Evolutionary conservation across 2,888 invertebrate species (phyloP), one percentile per base, ranked within the genome.

Genomic region (Arrhopalites spinosus): DNA sequence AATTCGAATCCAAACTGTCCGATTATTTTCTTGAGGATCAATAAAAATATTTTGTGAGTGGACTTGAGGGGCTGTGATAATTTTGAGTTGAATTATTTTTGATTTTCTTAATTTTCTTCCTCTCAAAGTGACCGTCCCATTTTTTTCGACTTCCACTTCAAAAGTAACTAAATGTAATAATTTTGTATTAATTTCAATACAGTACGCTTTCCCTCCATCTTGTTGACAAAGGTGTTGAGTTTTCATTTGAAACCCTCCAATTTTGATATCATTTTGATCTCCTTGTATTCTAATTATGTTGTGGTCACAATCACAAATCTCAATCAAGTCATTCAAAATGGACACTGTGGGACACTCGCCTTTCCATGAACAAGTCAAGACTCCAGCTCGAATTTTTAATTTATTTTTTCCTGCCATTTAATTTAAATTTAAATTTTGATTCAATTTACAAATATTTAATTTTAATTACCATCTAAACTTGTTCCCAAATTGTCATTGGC

Each of bases 1-100:
- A 36, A 74, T 74, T 20, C 67, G 64, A 2, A 74, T 74, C 74
- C 74, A 74, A 13, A 74, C 66, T 8, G 30, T 67, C 29, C 74
- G 67, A 74, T 74, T 74, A 36, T 74, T 50, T 13, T 74, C 74
- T 23, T 56, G 1, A 23, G 74, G 67, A 11, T 74, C 74, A 29
- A 74, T 66, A 15, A 13, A 15, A 36, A 74, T 43, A 59, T 74
- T 20, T 2, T 53, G n/a, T 0, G 74, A 66, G 7, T 17, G 17
- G 25, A 74, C 67, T 5, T 36, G n/a, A 17, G 74, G 74, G 8
- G 29, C 29, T 1, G 74, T 74, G 25, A 56, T 20, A 13, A 74
- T 30, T n/a, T 67, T 30, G 29, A 74, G 36, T 5, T 67, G 74
- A 36, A 67, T 67, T 23, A 67, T 67, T n/a, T 53, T 67, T 11